Conservation (phyloP, 2,888 invertebrate species). For the Lymantria dispar region DNA sequence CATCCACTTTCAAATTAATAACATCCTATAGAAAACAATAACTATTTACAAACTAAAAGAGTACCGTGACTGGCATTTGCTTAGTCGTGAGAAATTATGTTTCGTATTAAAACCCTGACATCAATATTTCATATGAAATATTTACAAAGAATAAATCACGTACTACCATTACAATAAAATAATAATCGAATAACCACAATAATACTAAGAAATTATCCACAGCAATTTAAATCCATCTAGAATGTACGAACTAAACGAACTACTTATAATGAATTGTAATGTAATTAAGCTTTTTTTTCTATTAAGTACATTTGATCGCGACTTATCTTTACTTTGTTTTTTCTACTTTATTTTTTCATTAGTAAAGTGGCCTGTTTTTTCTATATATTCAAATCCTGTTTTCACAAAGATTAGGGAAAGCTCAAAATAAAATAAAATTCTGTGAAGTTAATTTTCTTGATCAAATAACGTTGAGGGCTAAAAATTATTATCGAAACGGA, state of each 20-base stretch:
- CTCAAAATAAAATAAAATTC: not conserved
- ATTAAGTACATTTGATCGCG: slow-evolving; percentile 1
- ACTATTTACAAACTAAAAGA: no score
- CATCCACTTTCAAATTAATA: no score
- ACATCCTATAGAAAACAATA: no score
- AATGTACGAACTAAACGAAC: slow-evolving; percentile 9
- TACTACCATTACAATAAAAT: slow-evolving; percentile 12
- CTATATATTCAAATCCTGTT: not conserved
- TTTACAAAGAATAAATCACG: not conserved
- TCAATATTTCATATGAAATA: slow-evolving; percentile 10
- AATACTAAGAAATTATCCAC: slow-evolving; percentile 25
- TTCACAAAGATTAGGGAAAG: not conserved
- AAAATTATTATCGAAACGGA: not conserved
- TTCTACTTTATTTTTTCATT: not conserved
- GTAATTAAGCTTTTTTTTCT: slow-evolving; percentile 18
- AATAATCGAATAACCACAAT: slow-evolving; percentile 18
- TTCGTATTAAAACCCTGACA: not conserved
- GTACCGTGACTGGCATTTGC: no score
- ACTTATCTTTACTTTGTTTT: not conserved
- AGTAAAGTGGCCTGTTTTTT: not conserved
- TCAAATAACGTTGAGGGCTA: not conserved
- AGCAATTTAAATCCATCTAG: slow-evolving; percentile 18
- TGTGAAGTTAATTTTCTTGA: not conserved
- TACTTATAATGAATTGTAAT: slow-evolving; percentile 20
- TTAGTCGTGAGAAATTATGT: no score